These are phyloP conservation scores for Trichomalopsis sarcophagae DNA, from an alignment of 1,140 invertebrate genomes.

Conservation along the genomic window DNA sequence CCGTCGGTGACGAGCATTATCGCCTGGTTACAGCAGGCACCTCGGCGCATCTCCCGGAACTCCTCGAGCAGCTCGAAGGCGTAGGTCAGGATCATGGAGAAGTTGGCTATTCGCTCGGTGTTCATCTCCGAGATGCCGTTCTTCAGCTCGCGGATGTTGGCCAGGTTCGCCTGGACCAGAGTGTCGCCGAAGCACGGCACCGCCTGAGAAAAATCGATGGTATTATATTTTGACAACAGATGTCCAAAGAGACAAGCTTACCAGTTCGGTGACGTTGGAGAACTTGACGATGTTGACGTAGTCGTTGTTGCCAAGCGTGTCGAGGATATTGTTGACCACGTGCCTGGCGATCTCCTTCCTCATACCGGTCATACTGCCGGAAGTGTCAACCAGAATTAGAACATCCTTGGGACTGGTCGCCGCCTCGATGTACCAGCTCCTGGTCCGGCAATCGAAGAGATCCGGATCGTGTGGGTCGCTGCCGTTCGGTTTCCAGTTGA, in stretches of 20 bases:
- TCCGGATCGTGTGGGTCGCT: slow-evolving; percentile 80
- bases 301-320: slow-evolving; percentile 98
- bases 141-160: slow-evolving; percentile 91
- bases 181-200: slow-evolving; percentile 92
- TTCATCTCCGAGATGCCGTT: slow-evolving; percentile 84
- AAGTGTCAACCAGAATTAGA: slow-evolving; percentile 94
- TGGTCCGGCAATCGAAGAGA: slow-evolving; percentile 91
- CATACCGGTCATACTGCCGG: slow-evolving; percentile 97
- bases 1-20: slow-evolving; percentile 99
- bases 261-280: slow-evolving; percentile 83
- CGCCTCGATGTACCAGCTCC: slow-evolving; percentile 97
- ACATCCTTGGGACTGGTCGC: slow-evolving; percentile 98
- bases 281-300: slow-evolving; percentile 97
- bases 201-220: slow-evolving; percentile 67
- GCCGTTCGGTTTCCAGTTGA: slow-evolving; percentile 81
- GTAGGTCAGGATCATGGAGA: slow-evolving; percentile 90
- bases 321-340: slow-evolving; percentile 95
- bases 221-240: too few relatives aligned
- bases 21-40: slow-evolving; percentile 89
- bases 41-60: slow-evolving; percentile 76
- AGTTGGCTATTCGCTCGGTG: slow-evolving; percentile 95
- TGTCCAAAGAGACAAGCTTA: slow-evolving; percentile 45
- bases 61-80: slow-evolving; percentile 91
- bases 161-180: slow-evolving; percentile 92
- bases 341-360: slow-evolving; percentile 94